A percentile compares a stretch with the other conserved stretches of the same genome.
Conservation (phyloP, 2,797 vertebrate species). For the Astyanax mexicanus region DNA sequence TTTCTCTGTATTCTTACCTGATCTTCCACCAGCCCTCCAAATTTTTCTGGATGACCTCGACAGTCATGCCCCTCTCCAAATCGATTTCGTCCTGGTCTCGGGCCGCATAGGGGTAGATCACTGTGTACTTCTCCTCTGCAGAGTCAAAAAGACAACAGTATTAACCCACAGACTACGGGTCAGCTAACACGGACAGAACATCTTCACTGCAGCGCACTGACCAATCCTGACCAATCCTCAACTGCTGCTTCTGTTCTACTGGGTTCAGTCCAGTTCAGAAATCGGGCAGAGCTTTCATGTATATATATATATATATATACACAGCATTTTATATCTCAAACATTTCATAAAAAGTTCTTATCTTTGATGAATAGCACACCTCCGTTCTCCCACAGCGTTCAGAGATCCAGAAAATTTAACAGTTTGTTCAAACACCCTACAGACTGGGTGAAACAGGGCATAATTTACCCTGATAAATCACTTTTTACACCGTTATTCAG, state of each 20-base stretch:
- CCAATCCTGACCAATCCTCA: neutral
- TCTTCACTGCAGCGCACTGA: conserved; percentile 10
- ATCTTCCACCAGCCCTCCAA: conserved; percentile 99
- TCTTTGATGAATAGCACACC: no score
- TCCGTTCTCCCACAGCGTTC: no score
- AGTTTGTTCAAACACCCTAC: no score
- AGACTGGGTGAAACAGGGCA: no score
- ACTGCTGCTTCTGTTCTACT: neutral
- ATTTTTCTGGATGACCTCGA: conserved; percentile 97
- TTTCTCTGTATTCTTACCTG: conserved; percentile 78
- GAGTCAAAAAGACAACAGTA: conserved; percentile 33
- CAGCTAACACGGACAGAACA: neutral
- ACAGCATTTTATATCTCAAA: neutral
- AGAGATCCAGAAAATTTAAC: no score
- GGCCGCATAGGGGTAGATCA: conserved; percentile 92
- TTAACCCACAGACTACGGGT: neutral
- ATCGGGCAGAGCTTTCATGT: no score
- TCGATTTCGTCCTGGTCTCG: conserved; percentile 96
- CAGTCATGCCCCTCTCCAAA: conserved; percentile 90
- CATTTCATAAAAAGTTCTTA: no score
- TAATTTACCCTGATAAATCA: no score
- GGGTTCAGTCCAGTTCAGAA: neutral
- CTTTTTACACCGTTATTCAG: no score
- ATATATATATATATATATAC: no score
- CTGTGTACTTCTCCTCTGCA: conserved; percentile 93